Percentiles rank a stretch among this genome's conserved stretches.
Evolutionary conservation across 2,888 invertebrate species (phyloP).

Genomic region (Tanaodytes sp.): DNA sequence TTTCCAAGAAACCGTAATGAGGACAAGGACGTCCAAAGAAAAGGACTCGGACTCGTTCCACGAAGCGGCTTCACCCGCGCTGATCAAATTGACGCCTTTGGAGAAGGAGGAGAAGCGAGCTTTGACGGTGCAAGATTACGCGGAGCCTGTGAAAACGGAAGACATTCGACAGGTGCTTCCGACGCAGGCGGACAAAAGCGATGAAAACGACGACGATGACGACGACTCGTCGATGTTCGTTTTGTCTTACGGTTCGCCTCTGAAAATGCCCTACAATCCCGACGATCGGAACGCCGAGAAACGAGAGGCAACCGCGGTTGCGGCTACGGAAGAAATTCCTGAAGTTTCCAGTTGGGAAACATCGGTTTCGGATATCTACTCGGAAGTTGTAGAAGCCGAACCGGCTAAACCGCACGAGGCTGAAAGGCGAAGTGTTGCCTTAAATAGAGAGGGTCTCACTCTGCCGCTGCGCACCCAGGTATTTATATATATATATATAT

Average conservation of each 20-base stretch:
- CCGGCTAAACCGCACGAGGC: neutral
- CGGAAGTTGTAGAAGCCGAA: slow-evolving; percentile 3
- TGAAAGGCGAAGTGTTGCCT: no score
- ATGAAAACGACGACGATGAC: slow-evolving; percentile 53
- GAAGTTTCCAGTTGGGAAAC: slow-evolving; percentile 10
- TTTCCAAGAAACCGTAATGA: slow-evolving; percentile 43
- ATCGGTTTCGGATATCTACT: neutral
- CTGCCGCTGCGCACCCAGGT: no score
- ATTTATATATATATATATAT: no score
- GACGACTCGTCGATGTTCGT: slow-evolving; percentile 39
- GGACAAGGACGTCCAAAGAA: slow-evolving; percentile 30
- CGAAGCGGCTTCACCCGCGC: slow-evolving; percentile 43
- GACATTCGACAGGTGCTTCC: slow-evolving; percentile 30
- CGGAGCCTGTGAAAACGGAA: slow-evolving; percentile 40
- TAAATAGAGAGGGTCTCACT: no score
- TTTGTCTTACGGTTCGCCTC: slow-evolving; percentile 44
- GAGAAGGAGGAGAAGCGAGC: slow-evolving; percentile 54
- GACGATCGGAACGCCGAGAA: no score
- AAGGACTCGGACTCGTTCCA: slow-evolving; percentile 27
- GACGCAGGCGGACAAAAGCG: slow-evolving; percentile 18
- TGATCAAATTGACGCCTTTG: slow-evolving; percentile 56
- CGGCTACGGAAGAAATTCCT: slow-evolving; percentile 15
- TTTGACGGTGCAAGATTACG: slow-evolving; percentile 45
- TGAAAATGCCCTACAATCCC: slow-evolving; percentile 40
- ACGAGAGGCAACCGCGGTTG: slow-evolving; percentile 14